A percentile compares a stretch with the other conserved stretches of the same genome.
phyloP scores from a whole-genome alignment of 1,140 invertebrate species.

The Drosophila sulfurigaster region DNA sequence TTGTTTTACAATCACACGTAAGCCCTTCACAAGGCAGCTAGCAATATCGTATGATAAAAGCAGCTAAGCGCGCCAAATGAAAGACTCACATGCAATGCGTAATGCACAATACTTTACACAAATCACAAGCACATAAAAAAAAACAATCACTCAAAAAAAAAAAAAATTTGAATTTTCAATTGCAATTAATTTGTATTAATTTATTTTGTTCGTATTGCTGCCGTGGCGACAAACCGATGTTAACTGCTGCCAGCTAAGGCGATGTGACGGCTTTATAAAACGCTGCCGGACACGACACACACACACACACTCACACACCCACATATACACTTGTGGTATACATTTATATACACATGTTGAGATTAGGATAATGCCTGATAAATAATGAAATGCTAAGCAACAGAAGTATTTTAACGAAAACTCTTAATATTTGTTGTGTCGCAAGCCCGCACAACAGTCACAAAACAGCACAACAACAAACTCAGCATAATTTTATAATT shows the following conservation, averaged over 20 bases:
- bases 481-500: background rate
- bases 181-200: background rate
- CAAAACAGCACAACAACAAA: background rate
- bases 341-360: conserved; percentile 2
- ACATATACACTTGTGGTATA: conserved; percentile 3
- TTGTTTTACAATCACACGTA: conserved; percentile 74
- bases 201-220: background rate
- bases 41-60: conserved; percentile 62
- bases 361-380: conserved; percentile 52
- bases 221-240: conserved; percentile 29
- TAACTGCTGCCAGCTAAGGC: conserved; percentile 29
- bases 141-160: conserved; percentile 6
- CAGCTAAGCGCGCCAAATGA: conserved; percentile 80
- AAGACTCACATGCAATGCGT: conserved; percentile 73
- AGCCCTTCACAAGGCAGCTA: conserved; percentile 85
- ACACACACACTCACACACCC: background rate
- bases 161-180: background rate
- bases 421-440: conserved; percentile 5
- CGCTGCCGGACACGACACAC: conserved; percentile 1
- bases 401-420: conserved; percentile 21
- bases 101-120: conserved; percentile 3
- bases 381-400: conserved; percentile 24
- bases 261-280: conserved; percentile 33
- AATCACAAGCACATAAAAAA: background rate
- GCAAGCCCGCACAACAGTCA: background rate